Conservation (phyloP, 2,888 invertebrate genomes). For the Apotomis turbidana region DNA sequence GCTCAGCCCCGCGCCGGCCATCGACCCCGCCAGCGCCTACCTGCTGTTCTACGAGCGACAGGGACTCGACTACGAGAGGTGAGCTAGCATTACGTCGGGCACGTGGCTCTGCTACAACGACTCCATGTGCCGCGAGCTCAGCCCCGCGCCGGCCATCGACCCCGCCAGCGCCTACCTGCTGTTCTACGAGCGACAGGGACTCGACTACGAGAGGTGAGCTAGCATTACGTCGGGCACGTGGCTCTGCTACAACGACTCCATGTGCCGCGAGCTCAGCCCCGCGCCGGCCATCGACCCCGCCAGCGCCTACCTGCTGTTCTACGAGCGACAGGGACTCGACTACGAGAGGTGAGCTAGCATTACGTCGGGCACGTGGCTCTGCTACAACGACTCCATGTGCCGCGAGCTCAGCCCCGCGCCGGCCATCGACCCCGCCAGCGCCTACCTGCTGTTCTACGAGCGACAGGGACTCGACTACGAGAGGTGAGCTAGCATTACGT, state of each 20-base stretch:
- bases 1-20: slow-evolving; percentile 88
- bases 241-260: too few species aligned
- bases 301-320: slow-evolving; percentile 83
- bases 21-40: slow-evolving; percentile 91
- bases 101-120: too few species aligned
- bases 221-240: slow-evolving; percentile 66
- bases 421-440: slow-evolving; percentile 89
- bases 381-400: slow-evolving; percentile 80
- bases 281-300: slow-evolving; percentile 88
- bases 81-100: too few species aligned
- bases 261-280: slow-evolving; percentile 48
- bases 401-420: slow-evolving; percentile 94
- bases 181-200: slow-evolving; percentile 88
- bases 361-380: too few species aligned
- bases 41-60: slow-evolving; percentile 93
- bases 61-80: slow-evolving; percentile 70
- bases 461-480: not conserved
- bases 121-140: slow-evolving; percentile 73
- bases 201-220: too few species aligned
- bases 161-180: slow-evolving; percentile 91
- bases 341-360: too few species aligned
- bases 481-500: too few species aligned
- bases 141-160: slow-evolving; percentile 86
- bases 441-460: slow-evolving; percentile 94
- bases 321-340: slow-evolving; percentile 53